Conservation (phyloP, 1,140 invertebrate genomes). For the Drosophila insularis region DNA sequence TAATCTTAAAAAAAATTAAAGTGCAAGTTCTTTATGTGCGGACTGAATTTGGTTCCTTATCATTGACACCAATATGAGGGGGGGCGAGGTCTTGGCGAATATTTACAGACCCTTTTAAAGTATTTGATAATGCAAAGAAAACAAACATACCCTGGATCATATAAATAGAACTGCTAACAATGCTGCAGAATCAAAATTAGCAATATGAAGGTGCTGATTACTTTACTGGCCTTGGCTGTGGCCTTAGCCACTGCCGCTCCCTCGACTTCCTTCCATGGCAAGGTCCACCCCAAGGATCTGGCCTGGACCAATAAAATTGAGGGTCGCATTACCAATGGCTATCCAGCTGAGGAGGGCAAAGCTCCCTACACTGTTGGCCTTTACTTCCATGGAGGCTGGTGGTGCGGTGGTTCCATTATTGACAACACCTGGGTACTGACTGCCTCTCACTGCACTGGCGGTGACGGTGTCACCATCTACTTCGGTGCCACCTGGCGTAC, state of each 20-base stretch:
- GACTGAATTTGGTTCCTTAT: not conserved
- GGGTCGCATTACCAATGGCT: slow-evolving; percentile 60
- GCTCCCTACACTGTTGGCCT: slow-evolving; percentile 83
- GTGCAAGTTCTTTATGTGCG: not conserved
- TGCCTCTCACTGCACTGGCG: slow-evolving; percentile 84
- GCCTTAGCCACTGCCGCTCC: slow-evolving; percentile 35
- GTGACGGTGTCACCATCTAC: slow-evolving; percentile 37
- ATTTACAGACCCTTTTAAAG: slow-evolving; percentile 2
- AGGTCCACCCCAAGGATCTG: slow-evolving; percentile 40
- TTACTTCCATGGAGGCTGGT: slow-evolving; percentile 59
- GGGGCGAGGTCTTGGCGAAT: not conserved
- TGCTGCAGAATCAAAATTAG: not conserved
- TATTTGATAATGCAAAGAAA: not conserved
- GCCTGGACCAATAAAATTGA: slow-evolving; percentile 23
- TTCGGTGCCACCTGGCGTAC: slow-evolving; percentile 51
- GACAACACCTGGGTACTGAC: slow-evolving; percentile 83
- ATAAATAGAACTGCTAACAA: not conserved
- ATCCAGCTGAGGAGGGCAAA: slow-evolving; percentile 67
- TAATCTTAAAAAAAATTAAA: not conserved
- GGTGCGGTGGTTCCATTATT: slow-evolving; percentile 86
- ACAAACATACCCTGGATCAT: not conserved
- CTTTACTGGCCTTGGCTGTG: slow-evolving; percentile 39
- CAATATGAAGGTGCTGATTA: slow-evolving; percentile 29
- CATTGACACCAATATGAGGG: not conserved
- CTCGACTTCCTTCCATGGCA: slow-evolving; percentile 4